Conservation (phyloP, 2,888 invertebrate genomes). For the Aphrophora alni region DNA sequence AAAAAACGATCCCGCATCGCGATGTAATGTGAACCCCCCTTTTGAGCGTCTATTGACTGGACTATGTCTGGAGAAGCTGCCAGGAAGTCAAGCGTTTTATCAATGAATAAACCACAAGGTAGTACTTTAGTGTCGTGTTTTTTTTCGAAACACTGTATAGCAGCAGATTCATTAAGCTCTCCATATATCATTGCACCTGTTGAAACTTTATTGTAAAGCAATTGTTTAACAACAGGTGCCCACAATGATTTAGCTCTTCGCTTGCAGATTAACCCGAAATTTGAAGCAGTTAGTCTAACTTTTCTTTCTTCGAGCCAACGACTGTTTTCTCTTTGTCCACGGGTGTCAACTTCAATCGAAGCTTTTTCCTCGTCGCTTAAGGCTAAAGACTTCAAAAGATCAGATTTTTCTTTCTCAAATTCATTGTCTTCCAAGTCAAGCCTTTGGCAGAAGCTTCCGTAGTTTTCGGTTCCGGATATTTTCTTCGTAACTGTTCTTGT, state of each 20-base stretch:
- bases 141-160: slow-evolving; percentile 16
- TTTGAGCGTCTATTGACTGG: too few species aligned
- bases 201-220: slow-evolving; percentile 28
- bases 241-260: slow-evolving; percentile 18
- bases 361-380: slow-evolving; percentile 26
- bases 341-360: slow-evolving; percentile 21
- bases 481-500: neutral
- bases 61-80: slow-evolving; percentile 24
- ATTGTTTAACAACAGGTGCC: slow-evolving; percentile 31
- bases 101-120: slow-evolving; percentile 22
- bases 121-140: slow-evolving; percentile 8
- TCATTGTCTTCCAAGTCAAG: slow-evolving; percentile 33
- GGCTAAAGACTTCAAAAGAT: slow-evolving; percentile 21
- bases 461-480: slow-evolving; percentile 26
- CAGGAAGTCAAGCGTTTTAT: slow-evolving; percentile 12
- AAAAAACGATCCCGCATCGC: too few species aligned
- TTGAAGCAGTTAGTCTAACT: slow-evolving; percentile 29
- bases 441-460: slow-evolving; percentile 30
- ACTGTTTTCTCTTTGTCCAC: slow-evolving; percentile 30
- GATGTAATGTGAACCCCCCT: too few species aligned
- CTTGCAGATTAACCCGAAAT: slow-evolving; percentile 30
- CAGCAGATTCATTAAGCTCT: slow-evolving; percentile 27
- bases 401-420: slow-evolving; percentile 32
- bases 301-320: slow-evolving; percentile 35
- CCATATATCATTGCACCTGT: slow-evolving; percentile 29